Evolutionary conservation across 1,140 invertebrate genomes (phyloP).

Genomic region (Calliphora vicina): DNA sequence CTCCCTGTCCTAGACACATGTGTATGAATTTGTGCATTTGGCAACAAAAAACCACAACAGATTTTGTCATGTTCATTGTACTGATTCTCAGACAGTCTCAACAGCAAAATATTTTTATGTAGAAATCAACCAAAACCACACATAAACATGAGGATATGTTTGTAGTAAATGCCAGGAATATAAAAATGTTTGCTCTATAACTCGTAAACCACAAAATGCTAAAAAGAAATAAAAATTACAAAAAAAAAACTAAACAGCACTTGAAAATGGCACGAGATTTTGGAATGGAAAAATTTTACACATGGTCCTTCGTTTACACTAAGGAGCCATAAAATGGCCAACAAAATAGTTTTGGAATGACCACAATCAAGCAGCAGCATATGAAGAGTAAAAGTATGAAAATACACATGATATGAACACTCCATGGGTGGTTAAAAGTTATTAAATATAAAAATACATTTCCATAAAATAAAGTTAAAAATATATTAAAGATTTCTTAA

Average conservation of each 20-base stretch:
- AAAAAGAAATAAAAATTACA: background rate
- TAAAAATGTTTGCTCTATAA: background rate
- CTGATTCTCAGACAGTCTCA: background rate
- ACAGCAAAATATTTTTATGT: background rate
- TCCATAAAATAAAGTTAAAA: too few relatives aligned
- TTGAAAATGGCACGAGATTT: background rate
- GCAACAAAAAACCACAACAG: background rate
- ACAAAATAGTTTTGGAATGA: background rate
- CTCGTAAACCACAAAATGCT: background rate
- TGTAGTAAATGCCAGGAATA: background rate
- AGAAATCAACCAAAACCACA: background rate
- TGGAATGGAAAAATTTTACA: background rate
- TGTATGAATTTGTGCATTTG: background rate
- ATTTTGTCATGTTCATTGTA: constrained; percentile 26
- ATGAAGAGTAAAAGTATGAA: background rate
- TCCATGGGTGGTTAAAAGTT: background rate
- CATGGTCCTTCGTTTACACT: background rate
- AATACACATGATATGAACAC: background rate
- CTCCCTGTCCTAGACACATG: background rate
- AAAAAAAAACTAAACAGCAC: background rate
- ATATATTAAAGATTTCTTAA: too few relatives aligned
- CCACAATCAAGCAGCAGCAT: too few relatives aligned
- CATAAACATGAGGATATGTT: background rate
- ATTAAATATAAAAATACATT: too few relatives aligned
- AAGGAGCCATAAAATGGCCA: background rate